Conservation (phyloP, 2,113 vertebrate genomes). For the Holacanthus passer region DNA sequence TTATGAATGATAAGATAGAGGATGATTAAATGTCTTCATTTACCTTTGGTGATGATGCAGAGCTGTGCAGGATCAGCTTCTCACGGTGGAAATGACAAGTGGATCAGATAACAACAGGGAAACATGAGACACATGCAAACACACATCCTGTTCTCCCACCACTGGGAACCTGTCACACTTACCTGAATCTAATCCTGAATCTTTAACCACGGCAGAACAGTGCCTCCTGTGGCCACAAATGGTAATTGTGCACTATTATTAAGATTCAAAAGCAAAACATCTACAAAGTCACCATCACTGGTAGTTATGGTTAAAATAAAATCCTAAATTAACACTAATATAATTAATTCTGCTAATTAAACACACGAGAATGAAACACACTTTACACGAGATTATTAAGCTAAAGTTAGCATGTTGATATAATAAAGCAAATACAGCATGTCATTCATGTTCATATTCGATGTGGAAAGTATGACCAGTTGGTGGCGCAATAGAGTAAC, state of each 20-base stretch:
- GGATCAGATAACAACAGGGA: slow-evolving; percentile 44
- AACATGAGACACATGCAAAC: slow-evolving; percentile 35
- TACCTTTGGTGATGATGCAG: slow-evolving; percentile 42
- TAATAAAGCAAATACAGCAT: too few species aligned
- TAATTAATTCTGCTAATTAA: too few species aligned
- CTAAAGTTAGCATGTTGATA: too few species aligned
- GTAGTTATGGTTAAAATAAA: too few species aligned
- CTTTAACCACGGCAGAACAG: not conserved
- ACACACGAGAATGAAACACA: too few species aligned
- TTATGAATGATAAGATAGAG: not conserved
- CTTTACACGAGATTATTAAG: too few species aligned
- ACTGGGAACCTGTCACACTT: not conserved
- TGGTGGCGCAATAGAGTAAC: too few species aligned
- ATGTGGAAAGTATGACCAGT: too few species aligned
- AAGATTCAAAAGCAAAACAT: too few species aligned
- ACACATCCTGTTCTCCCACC: slow-evolving; percentile 8
- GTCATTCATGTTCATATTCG: too few species aligned
- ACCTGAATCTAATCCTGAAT: not conserved
- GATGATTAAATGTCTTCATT: not conserved
- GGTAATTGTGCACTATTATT: not conserved
- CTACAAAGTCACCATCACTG: too few species aligned
- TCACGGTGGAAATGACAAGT: slow-evolving; percentile 22
- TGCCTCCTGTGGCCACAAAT: not conserved
- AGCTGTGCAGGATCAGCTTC: slow-evolving; percentile 30
- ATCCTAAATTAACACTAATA: too few species aligned